Evolutionary conservation across 2,888 invertebrate species (phyloP), one percentile per base, ranked within the genome.

Genomic region (Clepsis dumicolana): DNA sequence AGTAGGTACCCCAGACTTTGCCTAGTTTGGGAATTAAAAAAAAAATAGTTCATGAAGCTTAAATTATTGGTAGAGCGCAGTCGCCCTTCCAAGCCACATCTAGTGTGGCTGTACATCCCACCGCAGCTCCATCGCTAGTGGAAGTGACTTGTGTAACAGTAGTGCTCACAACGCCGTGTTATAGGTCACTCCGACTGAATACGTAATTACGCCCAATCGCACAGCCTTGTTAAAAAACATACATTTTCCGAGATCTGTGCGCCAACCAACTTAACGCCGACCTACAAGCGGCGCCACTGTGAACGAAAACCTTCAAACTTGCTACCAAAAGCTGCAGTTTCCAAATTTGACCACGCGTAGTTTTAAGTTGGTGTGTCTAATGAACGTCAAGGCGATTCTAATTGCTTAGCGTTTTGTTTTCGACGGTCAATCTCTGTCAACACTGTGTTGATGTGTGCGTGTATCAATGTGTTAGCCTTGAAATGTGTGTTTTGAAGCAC

Each of bases 111-210:
- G 2, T 65, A 65, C 14, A 25, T 65, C 53, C 14, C 41, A 32
- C 14, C 61, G 25, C 68, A 73, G 76, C 75, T 72, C 78, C 79
- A 81, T 75, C 80, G 82, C 84, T 82, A 83, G 82, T 83, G 75
- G 80, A 79, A 77, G 77, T 80, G 76, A 81, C 84, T 90, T 89
- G 88, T 88, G 88, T 87, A 89, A 89, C 86, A 88, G 88, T 84
- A 86, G 89, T 88, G 77, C 88, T 88, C 88, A 86, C 86, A 86
- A 81, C 80, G 79, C 80, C 80, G 79, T 82, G 85, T 83, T 86
- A 87, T 85, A 89, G 88, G 88, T 88, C 87, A 84, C 84, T 85
- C 80, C 80, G 84, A 79, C 75, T 84, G 87, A 85, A 88, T 88
- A 85, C 80, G 77, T 89, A 84, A 89, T 88, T 85, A 87, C 81